Evolutionary conservation across 2,888 invertebrate species (phyloP), one percentile per base, ranked within the genome.

Genomic region (Pandemis corylana): DNA sequence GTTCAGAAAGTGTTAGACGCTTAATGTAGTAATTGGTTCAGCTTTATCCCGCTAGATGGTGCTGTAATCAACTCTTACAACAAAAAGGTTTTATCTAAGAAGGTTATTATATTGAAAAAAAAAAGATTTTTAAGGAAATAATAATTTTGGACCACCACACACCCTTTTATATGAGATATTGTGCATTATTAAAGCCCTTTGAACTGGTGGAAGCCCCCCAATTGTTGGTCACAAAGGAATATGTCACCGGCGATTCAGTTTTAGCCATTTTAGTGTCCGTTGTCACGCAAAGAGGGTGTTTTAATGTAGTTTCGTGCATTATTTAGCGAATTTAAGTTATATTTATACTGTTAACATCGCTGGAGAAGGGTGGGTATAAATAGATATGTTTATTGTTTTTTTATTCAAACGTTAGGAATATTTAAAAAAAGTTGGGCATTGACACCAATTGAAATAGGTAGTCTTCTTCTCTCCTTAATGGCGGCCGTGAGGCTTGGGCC

Each of bases 221-320:
- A 70, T 74, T 70, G 69, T 51, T 41, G 51, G 69, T 70, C 56
- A 74, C 69, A 73, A 69, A 73, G 64, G 49, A 15, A 49, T 69
- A 70, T 70, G 74, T 70, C 74, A 74, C 69, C 49, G 28, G 59
- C 74, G 36, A 69, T 70, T 69, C 74, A 20, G 46, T 65, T 65
- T 68, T 20, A 41, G 12, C 28, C 42, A 49, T 64, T 64, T 70
- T 74, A 74, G 44, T 74, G 69, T 51, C 44, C 4, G 61, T 66
- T 20, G 42, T 66, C 74, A 74, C 69, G 74, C 74, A 53, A 74
- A 49, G 69, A 70, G 74, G 74, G 73, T 65, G 69, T 61, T 65
- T 65, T 70, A 51, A 74, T 69, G 69, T 46, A 51, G 1, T 51
- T 51, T 51, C n/a, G 51, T n/a, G n/a, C 51, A 51, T 51, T 51